Base-by-base conservation (phyloP, 1,140 invertebrate species). In the Drosophila micromelanica region DNA sequence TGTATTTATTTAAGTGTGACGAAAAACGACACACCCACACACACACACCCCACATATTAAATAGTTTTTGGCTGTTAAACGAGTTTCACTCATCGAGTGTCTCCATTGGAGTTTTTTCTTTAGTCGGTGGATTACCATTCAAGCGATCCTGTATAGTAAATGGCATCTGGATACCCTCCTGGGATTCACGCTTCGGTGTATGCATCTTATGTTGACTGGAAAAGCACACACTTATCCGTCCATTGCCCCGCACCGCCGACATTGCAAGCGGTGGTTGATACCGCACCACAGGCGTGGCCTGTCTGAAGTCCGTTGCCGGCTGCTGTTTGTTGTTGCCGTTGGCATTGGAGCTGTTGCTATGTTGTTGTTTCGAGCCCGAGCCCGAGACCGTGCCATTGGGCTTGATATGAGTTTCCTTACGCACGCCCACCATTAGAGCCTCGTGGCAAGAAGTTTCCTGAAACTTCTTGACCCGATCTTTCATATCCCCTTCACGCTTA, bases 111-210 rank as follows among this genome's bases (percentile, higher is more conserved):
- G 64, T 60, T 32, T 60, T 73, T 13, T 68, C 55, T 1, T 15
- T 40, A 6, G n/a, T 6, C 7, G 51, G 49, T 11, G 63, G 63
- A 46, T 52, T 59, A 5, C 38, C 55, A 40, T 54, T 68, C 7
- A 48, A 11, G 2, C 32, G 32, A 23, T 68, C 70, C 1, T 60
- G 64, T 17, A 73, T 52, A 8, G 65, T 76, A 38, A 90, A 91
- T 7, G 90, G 79, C 49, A 72, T 78, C 12, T 82, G 76, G 11
- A 91, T 23, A 9, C 68, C 79, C 30, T 67, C 65, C 55, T 91
- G 91, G 8, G 91, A 91, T 43, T 91, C 91, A 12, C 91, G 71
- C 56, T 91, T 91, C 0, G 91, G 91, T 2, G 91, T 91, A 0
- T 37, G 52, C 6, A 70, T 76, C 49, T 82, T 79, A 30, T 89